Base-by-base conservation (phyloP, 2,797 vertebrate species). In the Eulemur mongoz region DNA sequence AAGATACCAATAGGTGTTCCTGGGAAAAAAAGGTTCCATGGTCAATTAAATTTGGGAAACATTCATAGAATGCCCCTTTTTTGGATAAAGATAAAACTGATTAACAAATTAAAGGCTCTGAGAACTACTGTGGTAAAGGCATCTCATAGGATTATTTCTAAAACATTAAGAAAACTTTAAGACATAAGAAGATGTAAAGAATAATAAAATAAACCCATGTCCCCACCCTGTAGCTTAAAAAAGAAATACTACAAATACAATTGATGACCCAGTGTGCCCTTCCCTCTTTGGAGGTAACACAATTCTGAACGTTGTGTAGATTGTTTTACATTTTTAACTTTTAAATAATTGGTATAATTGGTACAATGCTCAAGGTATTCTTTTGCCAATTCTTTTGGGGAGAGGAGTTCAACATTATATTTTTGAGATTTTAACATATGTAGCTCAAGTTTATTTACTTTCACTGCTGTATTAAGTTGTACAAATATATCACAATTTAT, bases 21-120 rank as follows among this genome's bases (percentile, higher is more conserved):
- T 76, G 73, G 81, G 43, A 63, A 81, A 67, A 91, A 86, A 94
- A 75, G 59, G 0, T 84, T 94, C 69, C 91, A 89, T 67, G 79
- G 89, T 91, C 93, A 78, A 95, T 95, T 96, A 96, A 93, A 95
- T 89, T 92, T 93, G 83, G 75, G 57, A 79, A 95, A 89, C 69
- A 90, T 22, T 92, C 35, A 52, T 59, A 80, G 75, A 95, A 82
- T 91, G 35, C 20, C 52, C 57, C 7, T 23, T 18, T 95, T 85
- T 27, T 52, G 48, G 73, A 83, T 80, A 82, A 95, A 93, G 40
- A 84, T 48, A 94, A 91, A 38, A 40, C 1, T 52, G 88, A 73
- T 82, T 48, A 89, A 23, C 72, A 97, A 96, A 92, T 93, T 85
- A 86, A 94, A 97, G 40, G 27, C 14, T 93, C 91, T 89, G 17